Conservation (phyloP, 1,140 invertebrate species). For the Neelides sp. region DNA sequence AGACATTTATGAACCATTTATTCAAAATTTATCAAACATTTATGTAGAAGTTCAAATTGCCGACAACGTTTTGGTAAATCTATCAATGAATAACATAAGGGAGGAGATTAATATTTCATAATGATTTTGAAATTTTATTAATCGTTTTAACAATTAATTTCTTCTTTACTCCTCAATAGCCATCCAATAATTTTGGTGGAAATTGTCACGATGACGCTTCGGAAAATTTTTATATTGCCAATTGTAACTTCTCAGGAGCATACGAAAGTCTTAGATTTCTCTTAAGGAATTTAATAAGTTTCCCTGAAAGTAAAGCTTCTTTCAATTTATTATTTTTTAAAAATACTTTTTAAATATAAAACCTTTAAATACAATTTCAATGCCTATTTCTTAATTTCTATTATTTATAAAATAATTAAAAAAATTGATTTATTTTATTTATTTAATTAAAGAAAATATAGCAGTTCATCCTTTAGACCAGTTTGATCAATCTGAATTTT, state of each 20-base stretch:
- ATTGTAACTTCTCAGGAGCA: slow-evolving; percentile 11
- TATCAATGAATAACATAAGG: background rate
- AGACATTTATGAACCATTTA: background rate
- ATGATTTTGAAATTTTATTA: no score
- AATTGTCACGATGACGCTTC: background rate
- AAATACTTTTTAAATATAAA: no score
- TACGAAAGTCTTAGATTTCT: slow-evolving; percentile 7
- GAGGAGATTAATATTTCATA: no score
- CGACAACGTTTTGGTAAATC: background rate
- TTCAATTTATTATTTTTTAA: background rate
- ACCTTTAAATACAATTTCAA: background rate
- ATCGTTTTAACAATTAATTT: no score
- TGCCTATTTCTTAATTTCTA: background rate
- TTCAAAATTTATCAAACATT: background rate
- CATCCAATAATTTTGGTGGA: slow-evolving; percentile 3
- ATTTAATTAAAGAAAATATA: background rate
- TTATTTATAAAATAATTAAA: background rate
- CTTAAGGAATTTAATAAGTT: background rate
- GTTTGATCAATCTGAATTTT: slow-evolving; percentile 20
- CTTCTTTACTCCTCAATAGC: no score
- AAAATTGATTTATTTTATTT: background rate
- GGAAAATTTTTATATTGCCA: slow-evolving; percentile 5
- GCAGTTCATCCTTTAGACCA: background rate
- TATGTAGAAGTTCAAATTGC: background rate
- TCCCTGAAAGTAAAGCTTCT: background rate